phyloP scores from a whole-genome alignment of 1,140 invertebrate genomes.

The Amyelois transitella region DNA sequence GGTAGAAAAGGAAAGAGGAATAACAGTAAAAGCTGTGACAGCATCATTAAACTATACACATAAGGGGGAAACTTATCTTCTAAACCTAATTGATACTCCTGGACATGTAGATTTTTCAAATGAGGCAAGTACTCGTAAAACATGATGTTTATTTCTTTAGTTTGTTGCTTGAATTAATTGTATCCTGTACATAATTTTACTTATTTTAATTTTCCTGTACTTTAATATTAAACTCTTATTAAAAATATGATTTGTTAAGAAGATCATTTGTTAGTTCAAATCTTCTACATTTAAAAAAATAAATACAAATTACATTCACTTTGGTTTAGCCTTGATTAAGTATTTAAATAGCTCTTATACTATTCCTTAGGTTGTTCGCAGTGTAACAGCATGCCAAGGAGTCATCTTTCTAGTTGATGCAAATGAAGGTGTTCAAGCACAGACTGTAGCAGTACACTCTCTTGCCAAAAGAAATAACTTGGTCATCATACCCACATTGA shows the following conservation, averaged over 20 bases:
- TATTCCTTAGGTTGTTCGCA: conserved; percentile 79
- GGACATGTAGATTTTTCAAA: conserved; percentile 99
- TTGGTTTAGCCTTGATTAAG: neutral
- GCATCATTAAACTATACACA: conserved; percentile 89
- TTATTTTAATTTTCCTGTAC: neutral
- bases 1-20: conserved; percentile 96
- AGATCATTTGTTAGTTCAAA: too few species aligned
- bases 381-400: conserved; percentile 94
- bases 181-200: neutral
- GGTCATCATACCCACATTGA: conserved; percentile 93
- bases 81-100: conserved; percentile 98
- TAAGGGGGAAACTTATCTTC: conserved; percentile 82
- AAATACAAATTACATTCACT: neutral
- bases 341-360: neutral
- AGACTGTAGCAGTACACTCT: conserved; percentile 98
- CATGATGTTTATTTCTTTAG: too few species aligned
- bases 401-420: conserved; percentile 97
- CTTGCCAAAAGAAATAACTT: conserved; percentile 90
- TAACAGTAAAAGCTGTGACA: conserved; percentile 98
- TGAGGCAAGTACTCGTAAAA: conserved; percentile 89
- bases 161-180: neutral
- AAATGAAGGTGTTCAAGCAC: conserved; percentile 97
- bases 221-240: neutral
- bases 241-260: too few species aligned
- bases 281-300: too few species aligned